phyloP scores from a whole-genome alignment of 2,888 invertebrate genomes.

The Clitarchus hookeri region DNA sequence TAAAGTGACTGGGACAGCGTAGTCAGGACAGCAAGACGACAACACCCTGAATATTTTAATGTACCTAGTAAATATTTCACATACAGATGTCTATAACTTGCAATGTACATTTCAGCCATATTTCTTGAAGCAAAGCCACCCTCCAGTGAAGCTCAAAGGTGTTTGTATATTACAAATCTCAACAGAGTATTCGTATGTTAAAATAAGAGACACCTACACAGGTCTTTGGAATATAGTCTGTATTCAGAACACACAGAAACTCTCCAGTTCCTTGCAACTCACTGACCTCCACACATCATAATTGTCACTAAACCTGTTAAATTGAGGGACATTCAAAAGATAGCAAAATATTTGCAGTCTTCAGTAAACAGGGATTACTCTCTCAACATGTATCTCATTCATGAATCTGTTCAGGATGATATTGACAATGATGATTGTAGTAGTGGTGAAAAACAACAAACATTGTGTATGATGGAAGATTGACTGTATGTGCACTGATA shows the following conservation, averaged over 20 bases:
- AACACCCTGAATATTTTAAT: conserved; percentile 31
- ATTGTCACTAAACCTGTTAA: conserved; percentile 19
- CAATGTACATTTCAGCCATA: conserved; percentile 2
- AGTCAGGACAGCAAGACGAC: conserved; percentile 31
- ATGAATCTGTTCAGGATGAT: conserved; percentile 15
- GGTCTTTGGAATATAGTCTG: conserved; percentile 21
- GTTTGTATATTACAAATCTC: neutral
- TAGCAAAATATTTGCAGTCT: conserved; percentile 17
- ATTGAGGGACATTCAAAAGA: conserved; percentile 20
- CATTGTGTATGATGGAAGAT: neutral
- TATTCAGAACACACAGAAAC: conserved; percentile 1
- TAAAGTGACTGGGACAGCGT: conserved; percentile 33
- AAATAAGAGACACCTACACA: neutral
- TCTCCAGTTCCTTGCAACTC: neutral
- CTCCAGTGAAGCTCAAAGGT: conserved; percentile 20
- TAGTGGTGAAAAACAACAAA: conserved; percentile 7
- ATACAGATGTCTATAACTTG: neutral
- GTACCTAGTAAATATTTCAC: conserved; percentile 27
- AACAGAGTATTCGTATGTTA: neutral
- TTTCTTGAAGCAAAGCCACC: neutral
- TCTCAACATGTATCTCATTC: neutral
- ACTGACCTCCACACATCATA: conserved; percentile 15
- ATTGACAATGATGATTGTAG: conserved; percentile 3
- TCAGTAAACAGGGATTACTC: neutral
- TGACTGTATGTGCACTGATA: too few relatives aligned